Evolutionary conservation across 1,140 invertebrate species (phyloP), one percentile per base, ranked within the genome.

Genomic region (Leptinotarsa texana): DNA sequence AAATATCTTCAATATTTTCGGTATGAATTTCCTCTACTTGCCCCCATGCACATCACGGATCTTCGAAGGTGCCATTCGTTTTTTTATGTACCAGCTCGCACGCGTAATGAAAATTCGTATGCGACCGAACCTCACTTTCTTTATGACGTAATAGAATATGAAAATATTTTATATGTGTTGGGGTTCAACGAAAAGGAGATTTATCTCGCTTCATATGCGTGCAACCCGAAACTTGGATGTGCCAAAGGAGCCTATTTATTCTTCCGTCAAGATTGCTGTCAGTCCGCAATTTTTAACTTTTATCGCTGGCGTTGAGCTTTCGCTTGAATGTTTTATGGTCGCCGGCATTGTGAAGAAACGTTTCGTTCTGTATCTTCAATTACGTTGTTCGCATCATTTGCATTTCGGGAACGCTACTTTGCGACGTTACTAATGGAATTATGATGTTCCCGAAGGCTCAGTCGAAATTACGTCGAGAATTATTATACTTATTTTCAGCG

Each of bases 61-160:
- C 21, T 24, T 17, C 4, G 11, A 4, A 13, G 21, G 24, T 27
- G 65, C 65, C n/a, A 17, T 22, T 67, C 5, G 24, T 24, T 27
- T 42, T 33, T 33, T 57, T 57, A 17, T 71, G 61, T 24, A 68
- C 17, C 33, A 47, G 33, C 24, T 47, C n/a, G 42, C n/a, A 68
- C 51, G 51, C n/a, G 49, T 71, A 71, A 71, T 71, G 69, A 71
- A 71, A 71, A 61, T 71, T 27, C 21, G 51, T 71, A 71, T 61
- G 69, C 69, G 22, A 51, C 18, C 68, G 17, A 71, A 62, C 51
- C 57, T 71, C 61, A 62, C 22, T 71, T 71, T 71, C 69, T 71
- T 71, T 62, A 71, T 71, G 69, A 71, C 33, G 57, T 71, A 71
- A 71, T 71, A 61, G 69, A 62, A 42, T 71, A 71, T 63, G 57